Base-by-base conservation (phyloP, 2,113 vertebrate species). In the Syngnathoides biaculeatus region DNA sequence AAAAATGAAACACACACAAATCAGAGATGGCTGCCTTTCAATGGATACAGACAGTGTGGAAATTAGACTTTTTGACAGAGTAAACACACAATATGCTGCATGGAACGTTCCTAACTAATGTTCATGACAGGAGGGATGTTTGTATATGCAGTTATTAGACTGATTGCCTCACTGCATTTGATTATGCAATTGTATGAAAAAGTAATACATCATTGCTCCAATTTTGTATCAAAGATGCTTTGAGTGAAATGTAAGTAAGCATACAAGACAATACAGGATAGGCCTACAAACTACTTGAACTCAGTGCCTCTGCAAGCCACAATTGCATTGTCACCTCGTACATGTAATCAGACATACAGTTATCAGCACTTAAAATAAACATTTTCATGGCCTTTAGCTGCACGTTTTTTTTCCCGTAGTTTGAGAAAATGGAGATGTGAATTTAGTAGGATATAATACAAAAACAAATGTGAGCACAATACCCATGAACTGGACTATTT, bases 271-370 rank as follows among this genome's bases (percentile, higher is more conserved):
- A 81, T 75, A 75, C 57, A 79, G 77, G 71, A 75, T 60, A 79
- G 77, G 71, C 73, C 79, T 68, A 83, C 72, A 65, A 75, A 73
- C 71, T 55, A 75, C 79, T 80, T 83, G 74, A 83, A 86, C 78
- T 84, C 75, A 79, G 90, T 91, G 91, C 90, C 90, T 92, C 91
- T 83, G 91, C 91, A 92, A 91, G 89, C 79, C 81, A 71, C 67
- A 79, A 52, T 58, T 85, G 27, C 72, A 84, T 78, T 55, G 69
- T 78, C 66, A 72, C 64, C 50, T 43, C 55, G 64, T 8, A 47
- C 45, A 52, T 52, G 48, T 70, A 82, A 85, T 85, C 82, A 80
- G 78, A 87, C 84, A 75, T 27, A 47, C 17, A 48, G 17, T 68
- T 72, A 79, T 84, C 58, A 75, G 67, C 48, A 42, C 20, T 24